Evolutionary conservation across 2,113 vertebrate species (phyloP), one percentile per base, ranked within the genome.

Genomic region (Embiotoca jacksoni): DNA sequence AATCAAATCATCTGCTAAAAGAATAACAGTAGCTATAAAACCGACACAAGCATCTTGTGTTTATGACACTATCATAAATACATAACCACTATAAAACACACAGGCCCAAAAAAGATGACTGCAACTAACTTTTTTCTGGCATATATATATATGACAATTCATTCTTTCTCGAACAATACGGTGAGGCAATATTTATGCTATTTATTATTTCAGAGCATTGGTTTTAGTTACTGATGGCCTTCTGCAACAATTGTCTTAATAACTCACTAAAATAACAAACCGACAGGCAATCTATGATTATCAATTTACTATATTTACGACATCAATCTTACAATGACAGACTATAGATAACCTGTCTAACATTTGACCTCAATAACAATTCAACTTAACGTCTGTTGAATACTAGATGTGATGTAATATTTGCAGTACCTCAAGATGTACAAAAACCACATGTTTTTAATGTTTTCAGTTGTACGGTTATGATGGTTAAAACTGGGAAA

Each of bases 271-370:
- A 49, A 58, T 33, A 7, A 56, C 39, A n/a, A 58, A 64, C 39
- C 37, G 8, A 32, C 23, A 65, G 53, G n/a, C 31, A 62, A 47
- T 44, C 13, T 46, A 75, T 59, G 14, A 64, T 39, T 16, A 35
- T 49, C 0, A 14, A 81, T 65, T 60, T 33, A 3, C 3, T 37
- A 23, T 7, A 68, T 36, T 44, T 23, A 37, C 23, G 23, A 1
- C 6, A 36, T n/a, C 31, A 5, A 56, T 41, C 13, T 37, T 23
- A 15, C 23, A 60, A 9, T 6, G 30, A 66, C 56, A 49, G 30
- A 50, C 15, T 64, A 13, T 33, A 59, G 44, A 70, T 53, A 61
- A 50, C 32, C 23, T 15, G 16, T 44, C 23, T 63, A 36, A 35
- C 23, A 23, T 23, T 23, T 59, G 63, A 63, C 16, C 32, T 52